phyloP scores from a whole-genome alignment of 2,113 vertebrate species.

The Pituophis catenifer region DNA sequence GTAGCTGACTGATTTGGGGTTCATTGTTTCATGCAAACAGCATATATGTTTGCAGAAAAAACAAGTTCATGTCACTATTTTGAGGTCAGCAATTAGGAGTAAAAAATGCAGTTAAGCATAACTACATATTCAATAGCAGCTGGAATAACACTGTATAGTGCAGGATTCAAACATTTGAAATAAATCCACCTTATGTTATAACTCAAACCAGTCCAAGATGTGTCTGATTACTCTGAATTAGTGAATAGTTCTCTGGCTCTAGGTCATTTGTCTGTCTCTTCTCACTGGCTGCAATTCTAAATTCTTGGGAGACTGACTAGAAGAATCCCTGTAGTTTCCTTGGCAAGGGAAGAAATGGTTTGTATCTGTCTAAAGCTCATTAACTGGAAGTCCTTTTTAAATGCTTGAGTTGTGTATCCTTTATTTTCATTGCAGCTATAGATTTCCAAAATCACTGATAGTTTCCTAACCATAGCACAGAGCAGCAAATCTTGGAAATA shows the following conservation, averaged over 20 bases:
- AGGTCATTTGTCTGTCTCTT: not conserved
- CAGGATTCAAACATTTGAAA: not conserved
- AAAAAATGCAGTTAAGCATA: not conserved
- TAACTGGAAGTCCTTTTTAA: not conserved
- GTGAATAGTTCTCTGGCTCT: not conserved
- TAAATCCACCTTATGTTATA: not conserved
- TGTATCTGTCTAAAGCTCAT: not conserved
- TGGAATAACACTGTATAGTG: not conserved
- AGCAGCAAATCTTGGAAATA: too few relatives aligned
- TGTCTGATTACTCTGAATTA: not conserved
- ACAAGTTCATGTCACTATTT: not conserved
- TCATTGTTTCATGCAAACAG: not conserved
- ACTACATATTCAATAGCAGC: not conserved
- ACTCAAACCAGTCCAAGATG: not conserved
- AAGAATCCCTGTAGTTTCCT: not conserved
- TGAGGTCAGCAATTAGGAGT: not conserved
- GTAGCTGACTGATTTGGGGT: not conserved
- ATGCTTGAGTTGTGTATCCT: not conserved
- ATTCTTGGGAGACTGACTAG: not conserved
- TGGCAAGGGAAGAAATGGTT: not conserved
- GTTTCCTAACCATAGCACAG: not conserved
- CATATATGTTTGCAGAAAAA: not conserved
- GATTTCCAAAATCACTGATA: not conserved
- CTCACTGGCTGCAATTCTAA: not conserved
- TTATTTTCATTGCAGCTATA: not conserved